A percentile compares a stretch with the other conserved stretches of the same genome.
Evolutionary conservation across 2,888 invertebrate genomes (phyloP).

Genomic region (Meloe dianella): DNA sequence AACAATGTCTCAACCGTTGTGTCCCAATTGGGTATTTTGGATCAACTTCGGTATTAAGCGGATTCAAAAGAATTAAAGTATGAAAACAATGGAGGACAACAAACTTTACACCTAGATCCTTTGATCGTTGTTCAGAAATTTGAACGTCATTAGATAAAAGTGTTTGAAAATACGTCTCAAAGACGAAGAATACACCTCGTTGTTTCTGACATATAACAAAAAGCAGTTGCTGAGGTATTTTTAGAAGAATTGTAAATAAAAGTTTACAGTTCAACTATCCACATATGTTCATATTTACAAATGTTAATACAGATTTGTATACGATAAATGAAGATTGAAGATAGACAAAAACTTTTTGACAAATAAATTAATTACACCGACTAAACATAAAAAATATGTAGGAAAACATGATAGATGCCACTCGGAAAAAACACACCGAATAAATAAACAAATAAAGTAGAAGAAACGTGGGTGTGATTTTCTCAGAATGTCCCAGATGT

Average conservation of each 20-base stretch:
- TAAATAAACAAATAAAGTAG: not conserved
- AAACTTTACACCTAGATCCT: too few relatives aligned
- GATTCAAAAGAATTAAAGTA: too few relatives aligned
- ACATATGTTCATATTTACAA: slow-evolving; percentile 5
- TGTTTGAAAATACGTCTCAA: too few relatives aligned
- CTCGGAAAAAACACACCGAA: not conserved
- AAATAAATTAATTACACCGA: not conserved
- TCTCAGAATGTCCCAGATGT: not conserved
- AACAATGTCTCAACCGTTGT: too few relatives aligned
- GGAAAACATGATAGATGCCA: not conserved
- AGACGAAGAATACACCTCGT: too few relatives aligned
- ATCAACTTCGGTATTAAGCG: too few relatives aligned
- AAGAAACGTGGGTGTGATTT: not conserved
- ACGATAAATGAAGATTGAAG: not conserved
- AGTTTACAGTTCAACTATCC: not conserved
- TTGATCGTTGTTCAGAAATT: too few relatives aligned
- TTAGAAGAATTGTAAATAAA: not conserved
- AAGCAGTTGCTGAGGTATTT: not conserved
- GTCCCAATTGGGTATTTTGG: too few relatives aligned
- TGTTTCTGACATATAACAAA: not conserved
- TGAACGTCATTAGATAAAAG: too few relatives aligned
- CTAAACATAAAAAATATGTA: not conserved
- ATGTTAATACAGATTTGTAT: not conserved
- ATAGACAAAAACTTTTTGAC: not conserved
- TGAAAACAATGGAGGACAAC: too few relatives aligned